Evolutionary conservation across 2,113 vertebrate species (phyloP).

Genomic region (Brachyhypopomus gauderio): DNA sequence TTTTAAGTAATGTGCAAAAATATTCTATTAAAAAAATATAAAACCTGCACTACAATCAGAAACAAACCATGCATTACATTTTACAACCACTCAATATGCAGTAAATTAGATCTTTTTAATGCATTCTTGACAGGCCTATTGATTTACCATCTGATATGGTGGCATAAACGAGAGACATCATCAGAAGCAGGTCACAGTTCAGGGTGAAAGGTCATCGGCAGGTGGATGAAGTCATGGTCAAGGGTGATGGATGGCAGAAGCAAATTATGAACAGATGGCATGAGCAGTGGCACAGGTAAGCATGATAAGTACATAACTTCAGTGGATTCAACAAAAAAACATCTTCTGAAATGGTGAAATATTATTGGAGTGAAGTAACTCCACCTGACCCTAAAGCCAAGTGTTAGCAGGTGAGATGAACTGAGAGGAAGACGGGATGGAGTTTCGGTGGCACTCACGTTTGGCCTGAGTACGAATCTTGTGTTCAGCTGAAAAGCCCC

Average conservation of each 20-base stretch:
- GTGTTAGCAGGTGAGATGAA: neutral
- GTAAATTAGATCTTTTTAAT: neutral
- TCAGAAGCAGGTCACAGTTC: conserved; percentile 38
- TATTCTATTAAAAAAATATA: too few species aligned
- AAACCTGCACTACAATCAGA: neutral
- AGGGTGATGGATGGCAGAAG: conserved; percentile 24
- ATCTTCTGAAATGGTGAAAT: too few species aligned
- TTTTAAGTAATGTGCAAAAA: too few species aligned
- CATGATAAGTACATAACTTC: neutral
- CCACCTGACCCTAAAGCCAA: neutral
- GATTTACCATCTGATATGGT: conserved; percentile 65
- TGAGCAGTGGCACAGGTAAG: conserved; percentile 28
- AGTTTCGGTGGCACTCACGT: conserved; percentile 61
- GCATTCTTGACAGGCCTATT: neutral
- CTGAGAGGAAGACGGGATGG: neutral
- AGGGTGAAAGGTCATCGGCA: conserved; percentile 52
- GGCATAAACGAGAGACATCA: conserved; percentile 44
- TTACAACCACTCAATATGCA: neutral
- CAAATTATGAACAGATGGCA: conserved; percentile 23
- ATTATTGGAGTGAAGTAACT: neutral
- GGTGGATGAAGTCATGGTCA: conserved; percentile 44
- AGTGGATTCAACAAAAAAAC: neutral
- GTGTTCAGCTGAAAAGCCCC: conserved; percentile 62
- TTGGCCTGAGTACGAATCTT: conserved; percentile 60
- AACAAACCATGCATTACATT: neutral